phyloP scores from a whole-genome alignment of 2,797 vertebrate species.

The Paratrypauchen microcephalus region DNA sequence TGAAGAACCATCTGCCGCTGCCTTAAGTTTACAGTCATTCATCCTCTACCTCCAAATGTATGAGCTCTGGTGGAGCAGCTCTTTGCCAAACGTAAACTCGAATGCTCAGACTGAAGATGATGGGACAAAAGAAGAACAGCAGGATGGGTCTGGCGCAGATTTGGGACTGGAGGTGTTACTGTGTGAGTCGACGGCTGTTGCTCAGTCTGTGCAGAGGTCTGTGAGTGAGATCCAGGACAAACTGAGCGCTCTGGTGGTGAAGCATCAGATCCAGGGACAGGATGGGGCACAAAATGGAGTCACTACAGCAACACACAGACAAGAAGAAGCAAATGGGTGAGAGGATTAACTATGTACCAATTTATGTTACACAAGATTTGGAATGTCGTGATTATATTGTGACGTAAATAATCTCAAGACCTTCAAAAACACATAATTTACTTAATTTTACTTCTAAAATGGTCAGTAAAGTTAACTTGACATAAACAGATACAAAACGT shows the following conservation, averaged over 20 bases:
- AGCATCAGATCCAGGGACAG: slow-evolving; percentile 66
- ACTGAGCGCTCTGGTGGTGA: slow-evolving; percentile 81
- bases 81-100: background rate
- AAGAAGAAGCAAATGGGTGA: slow-evolving; percentile 50
- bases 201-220: slow-evolving; percentile 79
- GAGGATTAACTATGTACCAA: background rate
- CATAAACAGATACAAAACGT: too few relatives aligned
- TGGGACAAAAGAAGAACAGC: background rate
- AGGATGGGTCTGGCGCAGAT: background rate
- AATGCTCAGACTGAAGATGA: rapidly evolving
- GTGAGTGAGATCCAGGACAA: slow-evolving; percentile 80
- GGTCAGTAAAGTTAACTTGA: too few relatives aligned
- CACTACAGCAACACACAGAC: slow-evolving; percentile 25
- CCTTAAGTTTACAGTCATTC: slow-evolving; percentile 83
- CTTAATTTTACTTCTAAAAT: too few relatives aligned
- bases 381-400: too few relatives aligned
- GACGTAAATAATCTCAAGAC: too few relatives aligned
- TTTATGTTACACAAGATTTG: too few relatives aligned
- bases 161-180: slow-evolving; percentile 68
- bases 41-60: slow-evolving; percentile 83
- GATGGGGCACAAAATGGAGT: background rate
- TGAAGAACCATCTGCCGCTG: slow-evolving; percentile 59
- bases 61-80: slow-evolving; percentile 83
- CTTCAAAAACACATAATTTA: too few relatives aligned
- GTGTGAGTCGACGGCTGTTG: slow-evolving; percentile 81